Evolutionary conservation across 2,888 invertebrate genomes (phyloP).

Genomic region (Rhamphomyia laevipes): DNA sequence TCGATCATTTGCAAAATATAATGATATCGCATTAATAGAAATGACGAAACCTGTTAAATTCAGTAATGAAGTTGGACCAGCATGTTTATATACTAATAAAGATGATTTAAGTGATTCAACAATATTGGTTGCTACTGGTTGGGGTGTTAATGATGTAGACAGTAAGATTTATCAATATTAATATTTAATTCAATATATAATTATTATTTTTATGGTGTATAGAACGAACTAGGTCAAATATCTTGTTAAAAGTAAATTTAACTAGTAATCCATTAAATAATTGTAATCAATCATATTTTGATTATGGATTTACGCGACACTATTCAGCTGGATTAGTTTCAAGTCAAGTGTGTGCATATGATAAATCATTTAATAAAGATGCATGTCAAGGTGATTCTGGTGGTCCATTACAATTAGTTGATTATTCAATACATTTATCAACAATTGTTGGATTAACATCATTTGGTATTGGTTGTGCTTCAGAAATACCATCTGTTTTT

Average conservation of each 20-base stretch:
- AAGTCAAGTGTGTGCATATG: conserved; percentile 20
- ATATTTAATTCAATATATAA: background rate
- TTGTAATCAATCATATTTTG: conserved; percentile 16
- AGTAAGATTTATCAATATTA: conserved; percentile 11
- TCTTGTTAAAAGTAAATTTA: conserved; percentile 18
- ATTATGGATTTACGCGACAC: conserved; percentile 4
- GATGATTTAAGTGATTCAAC: conserved; percentile 9
- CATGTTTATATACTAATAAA: conserved; percentile 18
- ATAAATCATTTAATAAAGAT: conserved; percentile 19
- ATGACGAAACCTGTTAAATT: conserved; percentile 9
- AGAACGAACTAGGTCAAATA: conserved; percentile 15
- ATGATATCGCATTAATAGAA: conserved; percentile 22
- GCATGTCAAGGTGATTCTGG: conserved; percentile 33
- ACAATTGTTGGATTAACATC: conserved; percentile 28
- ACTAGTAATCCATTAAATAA: conserved; percentile 11
- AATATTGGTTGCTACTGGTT: conserved; percentile 18
- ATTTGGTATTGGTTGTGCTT: conserved; percentile 28
- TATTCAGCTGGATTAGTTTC: conserved; percentile 10
- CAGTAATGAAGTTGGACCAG: conserved; percentile 15
- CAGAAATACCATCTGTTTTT: conserved; percentile 28
- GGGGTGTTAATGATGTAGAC: conserved; percentile 16
- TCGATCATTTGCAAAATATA: conserved; percentile 5
- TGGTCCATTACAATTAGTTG: conserved; percentile 26
- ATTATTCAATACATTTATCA: conserved; percentile 17
- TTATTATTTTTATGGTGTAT: conserved; percentile 7